These are phyloP conservation scores for Macrosiphum euphorbiae DNA, from an alignment of 2,888 invertebrate species.

Conservation along the genomic window DNA sequence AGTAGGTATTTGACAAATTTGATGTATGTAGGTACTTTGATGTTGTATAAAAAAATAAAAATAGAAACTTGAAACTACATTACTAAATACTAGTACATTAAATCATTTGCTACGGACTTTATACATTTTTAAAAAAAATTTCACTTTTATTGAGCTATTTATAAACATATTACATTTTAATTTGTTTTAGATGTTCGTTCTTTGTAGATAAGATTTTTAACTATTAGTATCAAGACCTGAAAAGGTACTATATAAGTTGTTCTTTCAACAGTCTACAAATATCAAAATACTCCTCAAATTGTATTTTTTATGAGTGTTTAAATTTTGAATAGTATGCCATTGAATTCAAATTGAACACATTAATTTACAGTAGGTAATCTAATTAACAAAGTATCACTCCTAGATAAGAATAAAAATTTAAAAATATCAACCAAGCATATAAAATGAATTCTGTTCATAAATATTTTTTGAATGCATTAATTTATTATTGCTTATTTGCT, in stretches of 20 bases:
- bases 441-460: neutral
- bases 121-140: neutral
- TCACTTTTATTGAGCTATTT: neutral
- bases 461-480: neutral
- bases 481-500: neutral
- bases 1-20: neutral
- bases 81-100: neutral
- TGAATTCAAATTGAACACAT: neutral
- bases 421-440: neutral
- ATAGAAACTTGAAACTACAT: neutral
- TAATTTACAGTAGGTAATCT: neutral
- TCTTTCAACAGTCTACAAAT: neutral
- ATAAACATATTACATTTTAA: neutral
- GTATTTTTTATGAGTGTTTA: neutral
- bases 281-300: neutral
- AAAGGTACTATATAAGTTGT: neutral
- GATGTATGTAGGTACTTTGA: neutral
- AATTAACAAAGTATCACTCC: no score
- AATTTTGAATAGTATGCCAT: neutral
- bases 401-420: no score
- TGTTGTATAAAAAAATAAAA: neutral
- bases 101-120: neutral
- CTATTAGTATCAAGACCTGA: neutral
- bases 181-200: neutral
- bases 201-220: neutral